Conservation (phyloP, 2,797 vertebrate species). For the Cheirogaleus major region DNA sequence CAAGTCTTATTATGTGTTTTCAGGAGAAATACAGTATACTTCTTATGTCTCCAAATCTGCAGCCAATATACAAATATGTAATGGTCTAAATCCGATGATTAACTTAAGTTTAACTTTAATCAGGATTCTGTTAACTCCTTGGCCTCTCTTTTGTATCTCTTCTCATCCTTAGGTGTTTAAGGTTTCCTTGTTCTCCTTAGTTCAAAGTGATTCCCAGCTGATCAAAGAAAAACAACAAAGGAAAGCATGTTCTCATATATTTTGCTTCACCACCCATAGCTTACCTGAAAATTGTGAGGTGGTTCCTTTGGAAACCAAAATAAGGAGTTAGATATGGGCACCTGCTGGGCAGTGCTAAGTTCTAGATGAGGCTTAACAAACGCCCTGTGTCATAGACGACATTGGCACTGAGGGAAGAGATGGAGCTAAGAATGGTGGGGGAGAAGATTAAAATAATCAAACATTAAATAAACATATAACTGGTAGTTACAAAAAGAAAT, state of each 20-base stretch:
- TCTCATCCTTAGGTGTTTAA: conserved; percentile 17
- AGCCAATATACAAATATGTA: not conserved
- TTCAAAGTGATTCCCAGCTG: conserved; percentile 12
- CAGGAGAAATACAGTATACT: not conserved
- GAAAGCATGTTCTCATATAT: not conserved
- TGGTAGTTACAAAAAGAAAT: not conserved
- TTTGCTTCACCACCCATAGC: not conserved
- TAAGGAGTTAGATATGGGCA: not conserved
- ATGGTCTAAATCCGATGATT: conserved; percentile 7
- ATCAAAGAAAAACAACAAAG: not conserved
- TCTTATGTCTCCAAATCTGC: not conserved
- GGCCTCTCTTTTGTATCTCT: conserved; percentile 25
- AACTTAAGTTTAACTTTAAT: conserved; percentile 55
- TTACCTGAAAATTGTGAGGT: conserved; percentile 23
- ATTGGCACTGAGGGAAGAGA: not conserved
- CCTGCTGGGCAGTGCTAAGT: not conserved
- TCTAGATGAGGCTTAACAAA: not conserved
- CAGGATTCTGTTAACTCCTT: conserved; percentile 1
- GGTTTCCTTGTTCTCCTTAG: conserved; percentile 24
- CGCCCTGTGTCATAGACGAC: not conserved
- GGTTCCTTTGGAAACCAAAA: not conserved
- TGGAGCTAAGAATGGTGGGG: too few relatives aligned
- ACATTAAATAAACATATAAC: not conserved
- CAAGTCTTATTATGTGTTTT: not conserved
- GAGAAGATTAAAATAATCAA: not conserved